Percentiles rank a stretch among this genome's conserved stretches.
These are phyloP conservation scores for Hyppa rectilinea DNA, from an alignment of 2,888 invertebrate species.

Conservation along the genomic window DNA sequence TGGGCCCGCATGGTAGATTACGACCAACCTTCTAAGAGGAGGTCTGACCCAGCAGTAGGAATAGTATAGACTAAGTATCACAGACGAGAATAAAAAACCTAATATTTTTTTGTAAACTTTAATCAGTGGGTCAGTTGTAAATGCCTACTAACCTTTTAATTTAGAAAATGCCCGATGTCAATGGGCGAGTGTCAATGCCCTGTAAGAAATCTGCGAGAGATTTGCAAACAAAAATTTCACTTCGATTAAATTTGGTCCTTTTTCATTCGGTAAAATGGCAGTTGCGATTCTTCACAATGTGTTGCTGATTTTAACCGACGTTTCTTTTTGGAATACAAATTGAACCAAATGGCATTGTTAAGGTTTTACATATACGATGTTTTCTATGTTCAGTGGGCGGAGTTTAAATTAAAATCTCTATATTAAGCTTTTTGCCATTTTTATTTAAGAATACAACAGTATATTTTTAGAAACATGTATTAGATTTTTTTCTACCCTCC, in stretches of 20 bases:
- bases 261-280: conserved; percentile 19
- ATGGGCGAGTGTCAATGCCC: neutral
- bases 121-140: neutral
- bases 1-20: too few relatives aligned
- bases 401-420: conserved; percentile 21
- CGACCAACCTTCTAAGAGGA: too few relatives aligned
- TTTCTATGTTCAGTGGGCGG: conserved; percentile 9
- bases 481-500: too few relatives aligned
- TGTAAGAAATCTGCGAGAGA: neutral
- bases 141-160: neutral
- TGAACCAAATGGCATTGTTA: conserved; percentile 18
- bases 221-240: conserved; percentile 5
- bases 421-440: neutral
- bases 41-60: too few relatives aligned
- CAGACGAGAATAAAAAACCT: too few relatives aligned
- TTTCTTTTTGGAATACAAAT: conserved; percentile 3
- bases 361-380: conserved; percentile 2
- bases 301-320: conserved; percentile 9
- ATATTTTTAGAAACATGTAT: too few relatives aligned
- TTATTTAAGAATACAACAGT: too few relatives aligned
- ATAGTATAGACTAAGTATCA: too few relatives aligned
- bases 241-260: conserved; percentile 17
- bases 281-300: conserved; percentile 9
- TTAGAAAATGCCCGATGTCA: conserved; percentile 8
- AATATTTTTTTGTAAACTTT: neutral